These are phyloP conservation scores for Porites rus DNA, from an alignment of 92 coral and sea anemone species.

Conservation along the genomic window DNA sequence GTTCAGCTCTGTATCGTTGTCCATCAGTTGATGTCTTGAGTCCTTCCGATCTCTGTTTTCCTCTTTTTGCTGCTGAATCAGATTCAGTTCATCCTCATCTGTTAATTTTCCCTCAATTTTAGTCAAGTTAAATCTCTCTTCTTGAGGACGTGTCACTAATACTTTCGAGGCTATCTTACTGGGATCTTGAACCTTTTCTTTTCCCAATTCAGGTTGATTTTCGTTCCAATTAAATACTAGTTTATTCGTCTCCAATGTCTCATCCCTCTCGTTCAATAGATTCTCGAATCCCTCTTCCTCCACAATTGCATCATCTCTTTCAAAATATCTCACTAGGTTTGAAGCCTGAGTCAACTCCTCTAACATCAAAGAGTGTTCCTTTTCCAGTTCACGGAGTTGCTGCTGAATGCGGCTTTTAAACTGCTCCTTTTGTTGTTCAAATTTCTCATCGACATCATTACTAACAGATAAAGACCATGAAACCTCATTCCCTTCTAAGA, in stretches of 20 bases:
- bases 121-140: not conserved
- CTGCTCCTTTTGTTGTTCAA: not conserved
- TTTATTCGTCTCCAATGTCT: not conserved
- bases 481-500: not conserved
- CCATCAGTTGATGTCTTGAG: not conserved
- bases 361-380: not conserved
- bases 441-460: not conserved
- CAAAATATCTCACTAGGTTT: not conserved
- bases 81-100: not conserved
- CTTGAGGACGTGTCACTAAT: not conserved
- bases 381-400: not conserved
- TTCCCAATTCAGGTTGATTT: not conserved
- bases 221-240: not conserved
- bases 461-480: not conserved
- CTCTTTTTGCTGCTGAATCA: not conserved
- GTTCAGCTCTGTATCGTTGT: not conserved
- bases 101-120: not conserved
- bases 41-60: not conserved
- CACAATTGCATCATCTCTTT: not conserved
- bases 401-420: not conserved
- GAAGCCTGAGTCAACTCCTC: not conserved
- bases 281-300: not conserved
- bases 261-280: not conserved
- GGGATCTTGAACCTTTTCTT: not conserved
- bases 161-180: not conserved